Evolutionary conservation across 2,113 vertebrate genomes (phyloP).

Genomic region (Pteropus alecto): DNA sequence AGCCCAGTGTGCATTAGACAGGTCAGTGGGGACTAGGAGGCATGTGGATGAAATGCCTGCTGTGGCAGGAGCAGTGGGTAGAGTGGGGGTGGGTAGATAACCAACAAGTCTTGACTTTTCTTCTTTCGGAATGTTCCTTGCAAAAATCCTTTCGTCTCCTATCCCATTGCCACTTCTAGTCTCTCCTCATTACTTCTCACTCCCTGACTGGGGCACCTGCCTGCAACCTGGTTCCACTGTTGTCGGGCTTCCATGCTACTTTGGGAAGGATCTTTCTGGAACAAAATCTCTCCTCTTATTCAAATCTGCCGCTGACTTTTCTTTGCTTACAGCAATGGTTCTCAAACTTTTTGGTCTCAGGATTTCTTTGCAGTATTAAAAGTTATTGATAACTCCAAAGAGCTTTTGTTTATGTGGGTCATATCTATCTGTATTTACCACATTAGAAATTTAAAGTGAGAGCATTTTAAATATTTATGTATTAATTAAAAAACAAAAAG

Average conservation of each 20-base stretch:
- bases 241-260: neutral
- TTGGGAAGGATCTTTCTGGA: conserved; percentile 6
- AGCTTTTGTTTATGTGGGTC: neutral
- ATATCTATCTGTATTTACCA: neutral
- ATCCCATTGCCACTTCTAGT: neutral
- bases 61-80: neutral
- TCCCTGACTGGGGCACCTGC: neutral
- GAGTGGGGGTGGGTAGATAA: too few relatives aligned
- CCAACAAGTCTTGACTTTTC: neutral
- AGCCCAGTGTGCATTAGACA: neutral
- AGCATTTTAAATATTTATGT: neutral
- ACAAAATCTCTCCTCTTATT: neutral
- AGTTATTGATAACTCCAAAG: neutral
- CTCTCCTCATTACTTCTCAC: neutral
- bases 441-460: conserved; percentile 11
- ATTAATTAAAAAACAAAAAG: neutral
- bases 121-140: neutral
- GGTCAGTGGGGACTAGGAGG: neutral
- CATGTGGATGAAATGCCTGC: too few relatives aligned
- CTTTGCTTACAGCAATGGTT: neutral
- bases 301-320: neutral
- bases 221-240: neutral
- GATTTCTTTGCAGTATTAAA: neutral
- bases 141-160: neutral
- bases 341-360: neutral